phyloP scores from a whole-genome alignment of 1,140 invertebrate genomes.

The Stegodyphus dumicola region DNA sequence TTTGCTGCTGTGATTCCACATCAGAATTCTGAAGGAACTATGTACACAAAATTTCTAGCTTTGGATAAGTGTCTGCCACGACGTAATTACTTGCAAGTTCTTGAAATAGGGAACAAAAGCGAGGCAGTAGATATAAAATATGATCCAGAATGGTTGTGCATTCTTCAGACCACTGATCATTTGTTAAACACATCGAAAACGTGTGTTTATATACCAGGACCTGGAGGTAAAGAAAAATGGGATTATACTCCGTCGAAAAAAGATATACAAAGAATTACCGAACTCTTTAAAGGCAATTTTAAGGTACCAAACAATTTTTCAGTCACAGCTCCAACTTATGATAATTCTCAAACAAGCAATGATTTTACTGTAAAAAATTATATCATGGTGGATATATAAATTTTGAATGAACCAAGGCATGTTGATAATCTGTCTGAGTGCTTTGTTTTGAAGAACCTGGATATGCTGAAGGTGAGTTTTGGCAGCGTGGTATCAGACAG shows the following conservation, averaged over 20 bases:
- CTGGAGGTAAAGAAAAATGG: slow-evolving; percentile 77
- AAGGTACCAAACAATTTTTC: slow-evolving; percentile 82
- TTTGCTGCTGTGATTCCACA: slow-evolving; percentile 89
- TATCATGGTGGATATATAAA: no score
- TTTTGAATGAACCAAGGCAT: no score
- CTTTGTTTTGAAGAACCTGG: no score
- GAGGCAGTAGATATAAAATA: slow-evolving; percentile 76
- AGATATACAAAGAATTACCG: slow-evolving; percentile 77
- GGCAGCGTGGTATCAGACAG: no score
- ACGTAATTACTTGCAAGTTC: slow-evolving; percentile 83
- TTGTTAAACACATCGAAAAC: slow-evolving; percentile 79
- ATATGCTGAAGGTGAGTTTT: no score
- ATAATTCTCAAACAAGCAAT: slow-evolving; percentile 60
- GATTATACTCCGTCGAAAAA: slow-evolving; percentile 80
- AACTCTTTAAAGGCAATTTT: slow-evolving; percentile 77
- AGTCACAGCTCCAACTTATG: slow-evolving; percentile 76
- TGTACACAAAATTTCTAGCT: slow-evolving; percentile 89
- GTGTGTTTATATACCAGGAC: slow-evolving; percentile 83
- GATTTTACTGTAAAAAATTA: no score
- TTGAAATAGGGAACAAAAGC: slow-evolving; percentile 62
- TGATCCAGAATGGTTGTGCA: slow-evolving; percentile 94
- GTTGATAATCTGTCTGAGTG: no score
- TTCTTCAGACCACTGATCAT: slow-evolving; percentile 89
- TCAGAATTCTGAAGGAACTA: slow-evolving; percentile 66
- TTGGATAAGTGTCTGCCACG: slow-evolving; percentile 95